These are phyloP conservation scores for Lasioglossum zephyrum DNA, from an alignment of 2,888 invertebrate genomes.

Conservation along the genomic window DNA sequence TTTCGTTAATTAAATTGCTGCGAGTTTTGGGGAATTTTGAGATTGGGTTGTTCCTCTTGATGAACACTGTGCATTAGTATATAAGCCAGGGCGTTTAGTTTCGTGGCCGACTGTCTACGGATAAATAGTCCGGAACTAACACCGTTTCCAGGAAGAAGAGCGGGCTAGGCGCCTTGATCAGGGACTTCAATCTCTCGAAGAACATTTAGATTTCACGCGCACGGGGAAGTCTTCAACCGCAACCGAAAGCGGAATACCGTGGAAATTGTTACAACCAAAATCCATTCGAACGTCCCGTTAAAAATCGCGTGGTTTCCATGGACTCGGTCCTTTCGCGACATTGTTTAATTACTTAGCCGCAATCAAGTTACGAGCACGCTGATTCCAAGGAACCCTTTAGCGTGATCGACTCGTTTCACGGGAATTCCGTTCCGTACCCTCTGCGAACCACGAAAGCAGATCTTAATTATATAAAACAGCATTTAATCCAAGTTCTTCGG, in stretches of 20 bases:
- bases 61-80: not conserved
- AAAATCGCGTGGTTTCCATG: slow-evolving; percentile 3
- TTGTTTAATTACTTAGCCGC: slow-evolving; percentile 35
- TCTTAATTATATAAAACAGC: slow-evolving; percentile 16
- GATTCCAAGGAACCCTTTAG: not conserved
- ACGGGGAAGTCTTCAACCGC: not conserved
- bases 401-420: slow-evolving; percentile 14
- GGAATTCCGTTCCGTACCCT: slow-evolving; percentile 1
- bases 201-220: slow-evolving; percentile 8
- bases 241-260: not conserved
- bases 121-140: slow-evolving; percentile 47
- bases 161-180: not conserved
- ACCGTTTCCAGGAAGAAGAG: slow-evolving; percentile 15
- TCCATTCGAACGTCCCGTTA: slow-evolving; percentile 2
- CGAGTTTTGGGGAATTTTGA: not conserved
- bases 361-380: slow-evolving; percentile 13
- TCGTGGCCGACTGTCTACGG: slow-evolving; percentile 16
- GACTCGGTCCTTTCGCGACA: slow-evolving; percentile 27
- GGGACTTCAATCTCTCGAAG: not conserved
- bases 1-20: not conserved
- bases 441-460: not conserved
- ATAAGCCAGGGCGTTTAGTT: slow-evolving; percentile 18
- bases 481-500: not conserved
- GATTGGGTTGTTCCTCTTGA: not conserved
- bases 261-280: slow-evolving; percentile 12